Percentiles rank a stretch among this genome's conserved stretches.
phyloP scores from a whole-genome alignment of 2,888 invertebrate species.

The Nowickia ferox region DNA sequence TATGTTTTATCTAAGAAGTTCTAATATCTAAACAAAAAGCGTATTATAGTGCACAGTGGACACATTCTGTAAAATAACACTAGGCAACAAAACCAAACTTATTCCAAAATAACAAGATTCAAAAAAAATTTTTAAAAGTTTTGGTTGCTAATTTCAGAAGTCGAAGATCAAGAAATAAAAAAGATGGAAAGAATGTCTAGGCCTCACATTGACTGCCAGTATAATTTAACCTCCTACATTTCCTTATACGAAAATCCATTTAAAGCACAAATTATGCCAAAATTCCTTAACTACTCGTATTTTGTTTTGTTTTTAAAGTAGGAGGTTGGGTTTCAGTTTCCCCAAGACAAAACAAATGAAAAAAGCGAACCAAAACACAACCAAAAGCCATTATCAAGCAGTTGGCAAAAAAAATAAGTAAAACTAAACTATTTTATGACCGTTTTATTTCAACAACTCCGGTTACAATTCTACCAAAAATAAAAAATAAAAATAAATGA shows the following conservation, averaged over 20 bases:
- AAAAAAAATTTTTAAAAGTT: too few species aligned
- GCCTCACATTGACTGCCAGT: too few species aligned
- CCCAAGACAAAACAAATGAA: constrained; percentile 7
- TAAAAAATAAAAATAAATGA: constrained; percentile 38
- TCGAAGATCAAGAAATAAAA: too few species aligned
- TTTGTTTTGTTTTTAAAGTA: not conserved
- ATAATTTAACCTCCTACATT: not conserved
- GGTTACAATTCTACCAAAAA: constrained; percentile 32
- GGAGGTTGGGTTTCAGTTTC: constrained; percentile 8
- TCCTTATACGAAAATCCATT: not conserved
- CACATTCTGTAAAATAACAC: too few species aligned
- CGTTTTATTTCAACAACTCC: constrained; percentile 13
- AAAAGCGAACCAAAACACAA: not conserved
- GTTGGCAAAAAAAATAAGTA: constrained; percentile 6
- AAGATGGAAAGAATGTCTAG: too few species aligned
- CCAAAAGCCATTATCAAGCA: constrained; percentile 22
- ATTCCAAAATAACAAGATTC: too few species aligned
- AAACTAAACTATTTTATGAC: constrained; percentile 28
- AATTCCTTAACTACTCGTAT: not conserved
- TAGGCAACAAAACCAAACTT: too few species aligned
- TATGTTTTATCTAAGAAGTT: too few species aligned
- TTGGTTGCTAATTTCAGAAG: too few species aligned
- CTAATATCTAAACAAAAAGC: too few species aligned
- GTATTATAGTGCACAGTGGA: too few species aligned
- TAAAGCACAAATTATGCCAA: not conserved